Base-by-base conservation (phyloP, 2,797 vertebrate species). In the Limosa lapponica region DNA sequence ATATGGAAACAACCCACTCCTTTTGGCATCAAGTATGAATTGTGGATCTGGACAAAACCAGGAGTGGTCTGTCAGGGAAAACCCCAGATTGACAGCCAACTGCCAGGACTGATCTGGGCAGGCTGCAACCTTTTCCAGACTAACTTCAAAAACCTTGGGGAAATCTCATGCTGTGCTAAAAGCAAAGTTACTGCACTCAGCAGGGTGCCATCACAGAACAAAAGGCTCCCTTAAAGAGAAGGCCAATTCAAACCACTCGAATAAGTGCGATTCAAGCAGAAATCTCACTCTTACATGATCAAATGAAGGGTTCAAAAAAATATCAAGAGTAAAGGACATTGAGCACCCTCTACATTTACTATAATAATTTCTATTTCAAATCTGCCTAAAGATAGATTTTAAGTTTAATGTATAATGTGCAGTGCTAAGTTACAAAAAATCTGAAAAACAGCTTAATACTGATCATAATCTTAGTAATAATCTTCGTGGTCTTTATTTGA, bases 131-230 rank as follows among this genome's bases (percentile, higher is more conserved):
- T 93, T 78, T 79, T 73, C 62, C 67, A 66, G 71, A 49, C 62
- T 73, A 93, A 95, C 83, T 61, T 44, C 65, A 82, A 77, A 86
- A 87, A 46, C 36, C 23, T 59, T 52, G 73, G 91, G 83, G 86
- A 96, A 96, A 96, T 81, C 57, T 77, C 74, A 64, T 20, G 78
- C 87, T 78, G 87, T 49, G 85, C 89, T 95, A 94, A 96, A 95
- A 97, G 93, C 78, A 90, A 81, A 94, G 85, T 77, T 87, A 94
- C 85, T 87, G 58, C 32, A 66, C 82, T 91, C 77, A 48, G 77
- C 23, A 48, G 74, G 88, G 65, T 69, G 88, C 83, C 65, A 65
- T 24, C 77, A 82, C 72, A 93, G 90, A 95, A 92, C 82, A 94
- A 94, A 96, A 93, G 72, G 23, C 43, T 95, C 49, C 46, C 74